These are phyloP conservation scores for Drosophila watanabei DNA, from an alignment of 1,140 invertebrate genomes.

Conservation along the genomic window DNA sequence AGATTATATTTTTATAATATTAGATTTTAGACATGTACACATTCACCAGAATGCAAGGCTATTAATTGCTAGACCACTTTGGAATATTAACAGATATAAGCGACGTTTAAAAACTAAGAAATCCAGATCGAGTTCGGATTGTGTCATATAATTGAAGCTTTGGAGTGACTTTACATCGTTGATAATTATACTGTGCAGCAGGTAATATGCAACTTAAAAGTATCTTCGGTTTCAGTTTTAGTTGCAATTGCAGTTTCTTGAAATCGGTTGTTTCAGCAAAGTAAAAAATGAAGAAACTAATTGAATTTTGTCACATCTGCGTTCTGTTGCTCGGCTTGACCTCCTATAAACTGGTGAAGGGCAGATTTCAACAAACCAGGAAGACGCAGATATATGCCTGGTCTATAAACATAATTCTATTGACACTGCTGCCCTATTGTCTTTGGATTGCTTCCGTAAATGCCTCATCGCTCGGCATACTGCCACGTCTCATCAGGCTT, in stretches of 20 bases:
- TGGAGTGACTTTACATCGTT: slow-evolving; percentile 4
- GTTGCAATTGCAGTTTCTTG: background rate
- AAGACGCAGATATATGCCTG: background rate
- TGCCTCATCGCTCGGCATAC: background rate
- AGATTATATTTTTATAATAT: background rate
- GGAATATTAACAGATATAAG: background rate
- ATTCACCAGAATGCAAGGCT: background rate
- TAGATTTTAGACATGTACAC: background rate
- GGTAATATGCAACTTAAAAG: background rate
- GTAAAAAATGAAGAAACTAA: background rate
- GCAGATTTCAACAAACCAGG: background rate
- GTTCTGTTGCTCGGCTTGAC: background rate
- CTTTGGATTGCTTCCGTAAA: background rate
- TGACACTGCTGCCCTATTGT: background rate
- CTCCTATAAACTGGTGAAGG: background rate
- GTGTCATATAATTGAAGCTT: background rate
- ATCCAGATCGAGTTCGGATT: background rate
- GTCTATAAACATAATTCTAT: background rate
- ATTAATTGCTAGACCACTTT: background rate
- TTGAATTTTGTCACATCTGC: background rate
- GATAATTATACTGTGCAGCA: background rate
- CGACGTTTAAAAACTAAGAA: background rate
- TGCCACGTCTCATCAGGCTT: background rate
- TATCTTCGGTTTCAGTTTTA: background rate
- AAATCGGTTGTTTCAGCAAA: background rate